Evolutionary conservation across 2,113 vertebrate genomes (phyloP), one percentile per base, ranked within the genome.

Genomic region (Hippocampus abdominalis): DNA sequence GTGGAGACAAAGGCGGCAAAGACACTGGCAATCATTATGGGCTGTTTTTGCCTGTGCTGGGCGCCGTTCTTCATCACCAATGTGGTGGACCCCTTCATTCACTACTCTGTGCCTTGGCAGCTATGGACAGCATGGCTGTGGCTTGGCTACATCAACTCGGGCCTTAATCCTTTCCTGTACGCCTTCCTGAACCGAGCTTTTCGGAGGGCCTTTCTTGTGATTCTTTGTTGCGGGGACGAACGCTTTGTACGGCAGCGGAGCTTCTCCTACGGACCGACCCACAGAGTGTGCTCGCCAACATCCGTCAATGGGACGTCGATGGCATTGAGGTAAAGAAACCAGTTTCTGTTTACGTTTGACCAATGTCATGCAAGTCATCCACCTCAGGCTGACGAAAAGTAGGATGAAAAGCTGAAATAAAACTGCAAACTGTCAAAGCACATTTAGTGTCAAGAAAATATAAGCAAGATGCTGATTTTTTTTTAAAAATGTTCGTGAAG

Each of bases 41-140:
- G 93, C 25, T 93, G 92, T 76, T 94, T 94, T 85, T 94, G 92
- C 63, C 78, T 93, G 4, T 94, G 93, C 82, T 94, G 93, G 93
- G 91, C 92, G 0, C 93, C 92, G 0, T 94, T 93, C 80, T 93
- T 94, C 69, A 85, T 94, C 74, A 93, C 92, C 64, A 94, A 93
- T 1, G 79, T 94, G 61, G 87, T 94, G 82, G 93, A 94, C 83
- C 92, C 92, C n/a, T 94, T 94, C 78, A 91, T 93, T 53, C 77
- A 87, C 64, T 94, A 93, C 80, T 89, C 89, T 0, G 92, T 93
- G 46, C 92, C 92, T 18, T 92, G 91, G 92, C 91, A 93, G 87
- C 80, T 94, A 73, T 94, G 93, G 93, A 93, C 91, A 36, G 89
- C 92, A 36, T 93, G 92, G 92, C 80, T 94, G 57, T 94, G 93